phyloP scores from a whole-genome alignment of 30 jellyfish, hydroid and myxozoan genomes.

The Sanderia malayensis region DNA sequence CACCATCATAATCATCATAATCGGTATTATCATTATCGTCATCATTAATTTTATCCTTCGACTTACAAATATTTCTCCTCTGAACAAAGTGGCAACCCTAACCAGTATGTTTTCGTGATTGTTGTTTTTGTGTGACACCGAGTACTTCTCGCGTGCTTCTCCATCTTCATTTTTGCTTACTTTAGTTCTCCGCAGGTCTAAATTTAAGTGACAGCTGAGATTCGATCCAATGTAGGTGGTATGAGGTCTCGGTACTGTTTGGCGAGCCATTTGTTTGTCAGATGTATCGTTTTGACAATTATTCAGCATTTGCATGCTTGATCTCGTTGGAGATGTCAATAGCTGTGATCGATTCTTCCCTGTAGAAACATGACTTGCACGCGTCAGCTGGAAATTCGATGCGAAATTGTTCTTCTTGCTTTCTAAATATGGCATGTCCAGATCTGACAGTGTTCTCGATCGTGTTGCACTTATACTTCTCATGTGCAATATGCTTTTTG shows the following conservation, averaged over 20 bases:
- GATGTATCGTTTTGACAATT: too few species aligned
- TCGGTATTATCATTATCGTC: background rate
- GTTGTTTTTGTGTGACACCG: background rate
- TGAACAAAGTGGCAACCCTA: conserved; percentile 28
- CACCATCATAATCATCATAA: background rate
- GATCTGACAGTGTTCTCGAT: background rate
- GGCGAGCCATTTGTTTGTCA: background rate
- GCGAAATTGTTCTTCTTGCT: background rate
- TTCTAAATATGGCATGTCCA: background rate
- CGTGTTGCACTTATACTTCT: background rate
- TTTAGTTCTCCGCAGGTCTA: background rate
- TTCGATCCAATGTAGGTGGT: background rate
- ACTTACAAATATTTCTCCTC: conserved; percentile 57
- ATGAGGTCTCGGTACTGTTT: background rate
- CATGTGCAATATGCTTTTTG: background rate
- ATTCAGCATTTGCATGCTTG: conserved; percentile 5
- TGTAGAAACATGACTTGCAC: background rate
- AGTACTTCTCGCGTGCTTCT: background rate
- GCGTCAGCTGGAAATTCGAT: background rate
- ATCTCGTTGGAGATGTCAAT: background rate
- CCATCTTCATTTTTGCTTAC: background rate
- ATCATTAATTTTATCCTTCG: background rate
- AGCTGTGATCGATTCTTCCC: background rate
- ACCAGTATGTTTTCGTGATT: conserved; percentile 18
- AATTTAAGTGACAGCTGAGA: background rate